Base-by-base conservation (phyloP, 1,140 invertebrate genomes). In the Anastatus disparis region DNA sequence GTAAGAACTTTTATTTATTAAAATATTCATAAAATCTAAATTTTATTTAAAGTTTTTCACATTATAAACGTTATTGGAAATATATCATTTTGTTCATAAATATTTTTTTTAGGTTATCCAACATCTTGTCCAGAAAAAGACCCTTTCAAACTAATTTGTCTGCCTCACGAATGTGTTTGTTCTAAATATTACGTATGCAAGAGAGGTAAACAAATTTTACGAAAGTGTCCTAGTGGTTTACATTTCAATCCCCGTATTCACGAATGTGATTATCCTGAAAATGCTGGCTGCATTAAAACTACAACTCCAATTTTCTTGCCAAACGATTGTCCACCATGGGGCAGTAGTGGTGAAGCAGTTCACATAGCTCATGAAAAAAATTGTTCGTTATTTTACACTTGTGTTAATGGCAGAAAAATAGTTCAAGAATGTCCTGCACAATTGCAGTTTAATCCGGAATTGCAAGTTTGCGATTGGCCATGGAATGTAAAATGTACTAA, bases 381-480 rank as follows among this genome's bases (percentile, higher is more conserved):
- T 22, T 67, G 65, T 31, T 15, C n/a, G 10, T 13, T 58, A 4
- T 70, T 44, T 24, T 70, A 56, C 15, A 35, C n/a, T 7, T 70
- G 67, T 44, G 22, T 10, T 8, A 17, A 22, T 3, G 31, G 46
- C 4, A 20, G 35, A 24, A 46, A 46, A 31, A 10, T 44, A 29
- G 0, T 62, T 31, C 31, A 27, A 17, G 13, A 27, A 4, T 70
- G 67, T 27, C 67, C 67, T 7, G 6, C 26, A 13, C 38, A 50
- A 22, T 63, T 70, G 22, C 9, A 63, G 2, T 70, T 55, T 12
- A 62, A 70, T 63, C 20, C 31, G 22, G n/a, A 42, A 46, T 6
- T 31, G 1, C 31, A 56, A 44, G 48, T 55, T 35, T 70, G 67
- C 27, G 67, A 70, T 35, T 63, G 59, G 59, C 67, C 67, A 3